A percentile compares a stretch with the other conserved stretches of the same genome.
These are phyloP conservation scores for Plagodis pulveraria DNA, from an alignment of 2,888 invertebrate species.

Conservation along the genomic window DNA sequence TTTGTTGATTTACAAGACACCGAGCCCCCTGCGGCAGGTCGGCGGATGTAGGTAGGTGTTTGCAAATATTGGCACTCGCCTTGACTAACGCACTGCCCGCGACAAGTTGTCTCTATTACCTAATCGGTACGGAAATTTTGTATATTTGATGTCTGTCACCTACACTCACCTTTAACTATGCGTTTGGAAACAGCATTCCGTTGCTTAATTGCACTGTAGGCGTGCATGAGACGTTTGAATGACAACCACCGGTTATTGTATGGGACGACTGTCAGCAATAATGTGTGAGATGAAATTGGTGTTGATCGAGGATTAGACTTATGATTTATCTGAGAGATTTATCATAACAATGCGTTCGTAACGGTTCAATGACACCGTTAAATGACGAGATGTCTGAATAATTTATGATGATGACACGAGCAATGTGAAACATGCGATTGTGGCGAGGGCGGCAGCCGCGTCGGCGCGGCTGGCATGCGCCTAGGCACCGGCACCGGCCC, in stretches of 20 bases:
- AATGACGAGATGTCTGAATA: conserved; percentile 53
- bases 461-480: conserved; percentile 45
- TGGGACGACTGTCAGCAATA: conserved; percentile 50
- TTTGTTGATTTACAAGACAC: conserved; percentile 61
- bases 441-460: conserved; percentile 40
- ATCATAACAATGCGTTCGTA: conserved; percentile 53
- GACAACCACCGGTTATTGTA: conserved; percentile 49
- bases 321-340: conserved; percentile 42
- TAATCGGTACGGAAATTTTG: conserved; percentile 58
- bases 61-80: conserved; percentile 80
- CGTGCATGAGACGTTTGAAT: conserved; percentile 56
- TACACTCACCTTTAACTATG: conserved; percentile 47
- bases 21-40: conserved; percentile 58
- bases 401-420: conserved; percentile 62
- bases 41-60: conserved; percentile 81
- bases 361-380: conserved; percentile 61
- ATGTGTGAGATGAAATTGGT: conserved; percentile 48
- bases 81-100: conserved; percentile 67
- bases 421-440: conserved; percentile 57
- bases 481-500: conserved; percentile 36
- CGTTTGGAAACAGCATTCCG: conserved; percentile 46
- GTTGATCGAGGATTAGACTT: conserved; percentile 51
- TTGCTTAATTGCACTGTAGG: conserved; percentile 57
- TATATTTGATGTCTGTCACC: conserved; percentile 54
- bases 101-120: conserved; percentile 71